Evolutionary conservation across 2,797 vertebrate species (phyloP).

Genomic region (Leptoclinus maculatus): DNA sequence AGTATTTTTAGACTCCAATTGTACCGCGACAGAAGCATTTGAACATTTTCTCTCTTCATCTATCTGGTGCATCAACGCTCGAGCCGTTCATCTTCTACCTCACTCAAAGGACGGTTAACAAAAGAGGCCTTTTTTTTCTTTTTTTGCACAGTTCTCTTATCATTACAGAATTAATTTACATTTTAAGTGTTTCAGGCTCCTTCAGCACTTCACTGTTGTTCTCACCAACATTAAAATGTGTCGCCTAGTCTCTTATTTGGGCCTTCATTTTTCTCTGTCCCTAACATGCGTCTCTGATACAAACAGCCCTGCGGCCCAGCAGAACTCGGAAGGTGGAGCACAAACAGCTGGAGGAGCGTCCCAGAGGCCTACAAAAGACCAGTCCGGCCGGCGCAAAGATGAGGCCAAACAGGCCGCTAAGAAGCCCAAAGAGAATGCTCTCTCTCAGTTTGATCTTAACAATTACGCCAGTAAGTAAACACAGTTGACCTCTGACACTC

Average conservation of each 20-base stretch:
- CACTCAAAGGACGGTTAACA: too few species aligned
- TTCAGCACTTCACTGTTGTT: background rate
- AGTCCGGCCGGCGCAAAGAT: constrained; percentile 90
- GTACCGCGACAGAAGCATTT: background rate
- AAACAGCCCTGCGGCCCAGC: constrained; percentile 76
- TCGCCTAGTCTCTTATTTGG: background rate
- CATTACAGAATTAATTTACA: background rate
- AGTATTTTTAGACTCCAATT: constrained; percentile 44
- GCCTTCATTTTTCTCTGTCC: background rate
- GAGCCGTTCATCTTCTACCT: background rate
- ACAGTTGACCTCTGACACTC: background rate
- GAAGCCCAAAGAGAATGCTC: constrained; percentile 96
- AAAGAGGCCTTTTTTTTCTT: background rate
- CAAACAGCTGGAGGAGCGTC: constrained; percentile 67
- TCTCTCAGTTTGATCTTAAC: constrained; percentile 99
- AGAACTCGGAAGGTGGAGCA: constrained; percentile 80
- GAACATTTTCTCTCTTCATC: background rate
- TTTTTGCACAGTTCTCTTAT: background rate
- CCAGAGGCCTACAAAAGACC: constrained; percentile 88
- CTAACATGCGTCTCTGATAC: constrained; percentile 10
- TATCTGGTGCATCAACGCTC: background rate
- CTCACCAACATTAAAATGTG: background rate
- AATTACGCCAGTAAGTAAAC: constrained; percentile 96
- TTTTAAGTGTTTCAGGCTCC: background rate
- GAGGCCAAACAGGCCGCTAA: constrained; percentile 92